These are phyloP conservation scores for Choloepus didactylus DNA, from an alignment of 2,797 vertebrate genomes.

Conservation along the genomic window DNA sequence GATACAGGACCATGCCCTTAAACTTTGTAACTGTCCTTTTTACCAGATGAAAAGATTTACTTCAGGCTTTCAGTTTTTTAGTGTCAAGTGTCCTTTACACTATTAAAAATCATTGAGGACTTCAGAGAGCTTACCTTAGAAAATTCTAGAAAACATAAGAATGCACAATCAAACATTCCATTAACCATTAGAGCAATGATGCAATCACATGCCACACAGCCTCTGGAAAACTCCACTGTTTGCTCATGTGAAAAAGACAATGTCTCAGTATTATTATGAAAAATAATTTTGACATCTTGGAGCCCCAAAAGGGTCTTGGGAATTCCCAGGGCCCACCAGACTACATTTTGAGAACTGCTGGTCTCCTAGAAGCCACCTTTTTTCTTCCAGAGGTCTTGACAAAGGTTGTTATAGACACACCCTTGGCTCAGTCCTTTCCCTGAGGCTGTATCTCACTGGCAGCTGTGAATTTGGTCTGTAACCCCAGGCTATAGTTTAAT, in stretches of 20 bases:
- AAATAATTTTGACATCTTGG: neutral
- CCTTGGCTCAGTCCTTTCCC: neutral
- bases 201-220: neutral
- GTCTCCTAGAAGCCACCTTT: neutral
- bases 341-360: neutral
- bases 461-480: neutral
- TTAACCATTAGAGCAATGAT: neutral
- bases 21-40: neutral
- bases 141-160: conserved; percentile 31
- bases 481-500: neutral
- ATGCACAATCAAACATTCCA: neutral
- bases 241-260: neutral
- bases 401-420: neutral
- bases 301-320: neutral
- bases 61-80: neutral
- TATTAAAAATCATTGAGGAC: conserved; percentile 5
- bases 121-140: neutral
- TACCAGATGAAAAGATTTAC: neutral
- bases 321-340: neutral
- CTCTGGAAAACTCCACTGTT: neutral
- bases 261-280: neutral
- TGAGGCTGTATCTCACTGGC: neutral
- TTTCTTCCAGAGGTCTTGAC: neutral
- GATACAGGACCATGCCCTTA: neutral
- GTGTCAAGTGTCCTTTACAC: neutral